These are phyloP conservation scores for Scomberomorus guttatus DNA, from an alignment of 2,797 vertebrate species.

Conservation along the genomic window DNA sequence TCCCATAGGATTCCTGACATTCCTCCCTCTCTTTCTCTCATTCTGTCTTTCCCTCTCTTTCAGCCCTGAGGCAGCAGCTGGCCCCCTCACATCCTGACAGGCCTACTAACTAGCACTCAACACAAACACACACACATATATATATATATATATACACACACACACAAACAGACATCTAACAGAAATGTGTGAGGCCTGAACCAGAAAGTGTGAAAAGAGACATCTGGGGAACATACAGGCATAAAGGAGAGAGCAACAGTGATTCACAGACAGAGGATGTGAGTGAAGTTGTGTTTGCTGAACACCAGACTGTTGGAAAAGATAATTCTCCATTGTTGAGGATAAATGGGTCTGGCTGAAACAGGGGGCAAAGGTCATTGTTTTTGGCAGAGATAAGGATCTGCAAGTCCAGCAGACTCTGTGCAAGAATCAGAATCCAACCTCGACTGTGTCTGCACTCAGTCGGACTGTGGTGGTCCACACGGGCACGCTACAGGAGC, in stretches of 20 bases:
- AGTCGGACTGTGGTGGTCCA: conserved; percentile 8
- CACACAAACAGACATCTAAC: conserved; percentile 26
- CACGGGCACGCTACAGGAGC: conserved; percentile 14
- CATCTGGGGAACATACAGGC: conserved; percentile 60
- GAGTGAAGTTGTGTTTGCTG: conserved; percentile 55
- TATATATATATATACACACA: conserved; percentile 31
- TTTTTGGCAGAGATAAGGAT: conserved; percentile 70
- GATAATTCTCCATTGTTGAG: conserved; percentile 68
- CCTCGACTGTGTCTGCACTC: conserved; percentile 40
- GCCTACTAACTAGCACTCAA: conserved; percentile 51
- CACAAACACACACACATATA: conserved; percentile 29
- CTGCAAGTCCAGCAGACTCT: conserved; percentile 57
- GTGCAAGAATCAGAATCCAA: conserved; percentile 9
- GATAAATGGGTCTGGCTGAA: conserved; percentile 39
- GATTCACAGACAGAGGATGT: conserved; percentile 27
- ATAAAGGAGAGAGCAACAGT: conserved; percentile 10
- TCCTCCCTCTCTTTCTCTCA: conserved; percentile 62
- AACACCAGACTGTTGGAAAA: conserved; percentile 46
- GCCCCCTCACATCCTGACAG: conserved; percentile 73
- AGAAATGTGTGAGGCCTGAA: conserved; percentile 49
- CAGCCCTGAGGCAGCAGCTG: conserved; percentile 73
- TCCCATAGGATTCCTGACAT: conserved; percentile 79
- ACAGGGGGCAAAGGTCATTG: conserved; percentile 61
- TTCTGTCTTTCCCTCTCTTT: conserved; percentile 19
- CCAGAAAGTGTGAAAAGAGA: conserved; percentile 56